Evolutionary conservation across 2,113 vertebrate genomes (phyloP), one percentile per base, ranked within the genome.

Genomic region (Pteronura brasiliensis): DNA sequence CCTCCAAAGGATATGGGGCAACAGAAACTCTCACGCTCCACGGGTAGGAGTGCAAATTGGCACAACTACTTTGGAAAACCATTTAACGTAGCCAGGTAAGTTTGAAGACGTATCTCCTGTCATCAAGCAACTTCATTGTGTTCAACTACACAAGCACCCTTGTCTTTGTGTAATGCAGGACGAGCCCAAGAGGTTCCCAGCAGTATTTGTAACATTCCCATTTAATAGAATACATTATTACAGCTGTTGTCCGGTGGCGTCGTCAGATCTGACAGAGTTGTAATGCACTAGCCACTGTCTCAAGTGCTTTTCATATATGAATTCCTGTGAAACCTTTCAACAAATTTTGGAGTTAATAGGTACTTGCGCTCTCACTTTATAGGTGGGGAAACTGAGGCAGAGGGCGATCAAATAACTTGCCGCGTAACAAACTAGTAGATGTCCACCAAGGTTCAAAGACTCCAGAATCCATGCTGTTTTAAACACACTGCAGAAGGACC

Each of bases 161-260:
- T 23, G 18, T 20, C 77, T 27, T 47, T 1, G 14, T 15, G 36
- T 34, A 27, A 18, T 27, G 27, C 20, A 15, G 29, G 29, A 69
- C 7, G 4, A 88, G 21, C 59, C 57, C 9, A 14, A n/a, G 36
- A 29, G 8, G 3, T 2, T 7, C 11, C 9, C 1, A 1, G n/a
- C 15, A 81, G 36, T 9, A 1, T 29, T 20, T 34, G 34, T 59
- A 67, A 77, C n/a, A 42, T 18, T 20, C 47, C 55, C 69, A 0
- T 39, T 59, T 47, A 20, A 88, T 1, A 49, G 65, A 81, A 52
- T 61, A 81, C 4, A 11, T 10, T 39, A 6, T 65, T 42, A 10
- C 39, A n/a, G 34, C 4, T 23, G 55, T 27, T 52, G 7, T 25
- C 23, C 4, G 8, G 63, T 9, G 18, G 29, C 39, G 1, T 14